phyloP scores from a whole-genome alignment of 2,888 invertebrate genomes.

The Drosophila putrida region DNA sequence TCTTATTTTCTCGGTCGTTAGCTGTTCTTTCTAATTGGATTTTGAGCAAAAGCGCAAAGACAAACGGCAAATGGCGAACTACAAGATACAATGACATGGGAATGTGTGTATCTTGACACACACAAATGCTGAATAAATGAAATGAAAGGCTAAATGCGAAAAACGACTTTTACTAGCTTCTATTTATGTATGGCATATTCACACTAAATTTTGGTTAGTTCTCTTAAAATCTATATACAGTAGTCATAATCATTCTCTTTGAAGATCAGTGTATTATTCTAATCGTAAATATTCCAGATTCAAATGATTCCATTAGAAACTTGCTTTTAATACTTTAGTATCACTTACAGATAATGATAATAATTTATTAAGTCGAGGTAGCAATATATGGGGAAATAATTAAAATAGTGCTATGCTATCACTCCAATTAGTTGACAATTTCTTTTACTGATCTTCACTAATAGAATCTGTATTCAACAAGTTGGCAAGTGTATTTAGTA shows the following conservation, averaged over 20 bases:
- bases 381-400: no score
- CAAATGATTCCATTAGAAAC: no score
- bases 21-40: constrained; percentile 55
- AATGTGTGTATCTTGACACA: constrained; percentile 11
- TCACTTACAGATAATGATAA: no score
- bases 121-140: constrained; percentile 17
- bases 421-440: no score
- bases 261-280: no score
- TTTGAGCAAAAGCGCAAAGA: constrained; percentile 35
- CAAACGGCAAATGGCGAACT: constrained; percentile 17
- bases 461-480: background rate
- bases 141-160: constrained; percentile 36
- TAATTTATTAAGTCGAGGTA: no score
- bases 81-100: constrained; percentile 34
- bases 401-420: no score
- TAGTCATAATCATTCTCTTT: no score
- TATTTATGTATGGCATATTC: background rate
- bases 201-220: constrained; percentile 4
- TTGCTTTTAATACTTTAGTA: no score
- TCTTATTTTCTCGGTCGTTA: constrained; percentile 19
- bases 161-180: constrained; percentile 31
- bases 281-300: no score
- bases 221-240: no score
- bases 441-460: no score
- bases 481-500: constrained; percentile 5